These are phyloP conservation scores for Aphelenchoides bicaudatus DNA, from an alignment of 2,888 invertebrate species.

Conservation along the genomic window DNA sequence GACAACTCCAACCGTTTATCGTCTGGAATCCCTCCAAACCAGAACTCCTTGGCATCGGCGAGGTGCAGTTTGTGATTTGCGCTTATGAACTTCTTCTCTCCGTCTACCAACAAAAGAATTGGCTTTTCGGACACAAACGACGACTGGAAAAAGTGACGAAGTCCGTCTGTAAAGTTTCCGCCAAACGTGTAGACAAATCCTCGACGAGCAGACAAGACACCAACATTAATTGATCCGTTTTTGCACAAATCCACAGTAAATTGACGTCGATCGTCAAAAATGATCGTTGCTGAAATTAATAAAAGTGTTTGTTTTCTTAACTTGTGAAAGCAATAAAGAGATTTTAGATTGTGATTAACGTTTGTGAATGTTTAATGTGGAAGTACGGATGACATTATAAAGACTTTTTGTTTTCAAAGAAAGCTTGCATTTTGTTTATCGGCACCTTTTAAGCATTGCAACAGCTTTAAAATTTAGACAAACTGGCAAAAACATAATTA, in stretches of 20 bases:
- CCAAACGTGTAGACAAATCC: constrained; percentile 34
- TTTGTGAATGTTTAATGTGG: too few relatives aligned
- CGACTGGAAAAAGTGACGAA: constrained; percentile 47
- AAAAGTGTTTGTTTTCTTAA: constrained; percentile 1
- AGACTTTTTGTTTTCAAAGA: too few relatives aligned
- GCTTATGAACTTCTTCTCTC: constrained; percentile 21
- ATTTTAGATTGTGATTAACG: too few relatives aligned
- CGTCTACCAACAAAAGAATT: constrained; percentile 38
- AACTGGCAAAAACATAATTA: too few relatives aligned
- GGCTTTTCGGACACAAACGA: constrained; percentile 33
- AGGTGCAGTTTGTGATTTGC: constrained; percentile 18
- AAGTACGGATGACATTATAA: too few relatives aligned
- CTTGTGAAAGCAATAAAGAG: too few relatives aligned
- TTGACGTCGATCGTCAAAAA: constrained; percentile 25
- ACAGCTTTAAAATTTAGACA: too few relatives aligned
- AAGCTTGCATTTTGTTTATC: too few relatives aligned
- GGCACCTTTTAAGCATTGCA: too few relatives aligned
- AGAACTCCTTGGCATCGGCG: constrained; percentile 25
- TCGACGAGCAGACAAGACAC: constrained; percentile 21
- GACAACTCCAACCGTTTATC: constrained; percentile 13
- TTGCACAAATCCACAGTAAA: constrained; percentile 43
- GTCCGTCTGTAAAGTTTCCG: constrained; percentile 49
- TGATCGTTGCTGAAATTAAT: constrained; percentile 1
- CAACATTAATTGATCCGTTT: constrained; percentile 44
- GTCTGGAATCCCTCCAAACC: constrained; percentile 29